A percentile compares a stretch with the other conserved stretches of the same genome.
Conservation (phyloP, 2,797 vertebrate species). For the Malurus splendens region DNA sequence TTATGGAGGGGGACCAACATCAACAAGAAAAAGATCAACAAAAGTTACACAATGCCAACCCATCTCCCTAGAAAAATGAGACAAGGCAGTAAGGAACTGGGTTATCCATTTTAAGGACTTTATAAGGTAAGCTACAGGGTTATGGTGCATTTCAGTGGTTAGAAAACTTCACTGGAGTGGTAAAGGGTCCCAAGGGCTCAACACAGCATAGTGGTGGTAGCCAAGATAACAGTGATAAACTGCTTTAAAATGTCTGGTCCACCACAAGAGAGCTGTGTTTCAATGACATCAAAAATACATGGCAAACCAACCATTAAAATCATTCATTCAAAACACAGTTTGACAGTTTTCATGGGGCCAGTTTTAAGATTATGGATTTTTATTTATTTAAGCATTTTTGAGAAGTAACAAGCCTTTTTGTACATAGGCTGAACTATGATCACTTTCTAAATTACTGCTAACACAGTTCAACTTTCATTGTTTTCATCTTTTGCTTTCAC, state of each 20-base stretch:
- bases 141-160: neutral
- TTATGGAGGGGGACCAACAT: neutral
- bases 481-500: neutral
- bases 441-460: neutral
- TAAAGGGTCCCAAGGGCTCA: neutral
- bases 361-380: neutral
- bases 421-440: neutral
- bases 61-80: neutral
- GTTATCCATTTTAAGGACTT: neutral
- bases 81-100: neutral
- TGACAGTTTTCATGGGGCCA: neutral
- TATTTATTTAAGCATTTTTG: neutral
- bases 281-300: neutral
- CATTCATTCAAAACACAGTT: neutral
- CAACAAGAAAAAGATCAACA: neutral
- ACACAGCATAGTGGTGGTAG: neutral
- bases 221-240: constrained; percentile 14
- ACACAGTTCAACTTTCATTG: neutral
- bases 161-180: neutral
- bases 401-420: neutral
- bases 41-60: neutral
- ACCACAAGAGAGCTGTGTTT: neutral
- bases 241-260: neutral
- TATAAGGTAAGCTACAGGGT: fast-evolving
- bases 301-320: neutral